phyloP scores from a whole-genome alignment of 2,797 vertebrate species.

The Setipinna tenuifilis region DNA sequence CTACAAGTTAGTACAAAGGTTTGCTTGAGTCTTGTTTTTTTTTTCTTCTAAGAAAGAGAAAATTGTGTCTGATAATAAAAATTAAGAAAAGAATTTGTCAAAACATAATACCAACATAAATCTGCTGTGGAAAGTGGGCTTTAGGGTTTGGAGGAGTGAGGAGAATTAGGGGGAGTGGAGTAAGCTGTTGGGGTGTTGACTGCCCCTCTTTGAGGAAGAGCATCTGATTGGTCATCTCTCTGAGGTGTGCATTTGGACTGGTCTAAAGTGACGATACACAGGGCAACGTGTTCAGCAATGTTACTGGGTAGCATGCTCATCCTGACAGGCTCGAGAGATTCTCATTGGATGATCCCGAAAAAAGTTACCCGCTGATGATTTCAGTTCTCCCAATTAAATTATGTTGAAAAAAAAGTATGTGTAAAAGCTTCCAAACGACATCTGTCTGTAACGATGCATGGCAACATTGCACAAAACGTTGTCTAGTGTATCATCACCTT shows the following conservation, averaged over 20 bases:
- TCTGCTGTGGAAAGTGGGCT: conserved; percentile 7
- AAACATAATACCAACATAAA: conserved; percentile 25
- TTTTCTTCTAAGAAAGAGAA: conserved; percentile 37
- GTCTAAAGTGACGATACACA: background rate
- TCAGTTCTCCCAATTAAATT: no score
- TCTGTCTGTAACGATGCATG: no score
- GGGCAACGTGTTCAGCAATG: no score
- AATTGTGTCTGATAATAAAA: conserved; percentile 28
- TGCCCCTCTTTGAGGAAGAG: background rate
- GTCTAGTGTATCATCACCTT: no score
- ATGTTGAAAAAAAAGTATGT: no score
- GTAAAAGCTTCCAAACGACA: no score
- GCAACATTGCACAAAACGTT: no score
- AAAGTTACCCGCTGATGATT: no score
- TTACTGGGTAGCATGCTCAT: no score
- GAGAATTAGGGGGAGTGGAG: background rate
- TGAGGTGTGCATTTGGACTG: background rate
- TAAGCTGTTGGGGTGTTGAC: background rate
- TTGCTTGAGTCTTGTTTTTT: conserved; percentile 24
- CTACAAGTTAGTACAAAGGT: conserved; percentile 49
- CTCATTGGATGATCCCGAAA: no score
- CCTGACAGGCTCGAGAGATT: no score
- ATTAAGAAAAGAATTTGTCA: background rate
- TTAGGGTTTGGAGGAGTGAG: background rate
- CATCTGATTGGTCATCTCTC: background rate